Percentiles rank a stretch among this genome's conserved stretches.
Evolutionary conservation across 2,113 vertebrate genomes (phyloP).

Genomic region (Phrynosoma platyrhinos): DNA sequence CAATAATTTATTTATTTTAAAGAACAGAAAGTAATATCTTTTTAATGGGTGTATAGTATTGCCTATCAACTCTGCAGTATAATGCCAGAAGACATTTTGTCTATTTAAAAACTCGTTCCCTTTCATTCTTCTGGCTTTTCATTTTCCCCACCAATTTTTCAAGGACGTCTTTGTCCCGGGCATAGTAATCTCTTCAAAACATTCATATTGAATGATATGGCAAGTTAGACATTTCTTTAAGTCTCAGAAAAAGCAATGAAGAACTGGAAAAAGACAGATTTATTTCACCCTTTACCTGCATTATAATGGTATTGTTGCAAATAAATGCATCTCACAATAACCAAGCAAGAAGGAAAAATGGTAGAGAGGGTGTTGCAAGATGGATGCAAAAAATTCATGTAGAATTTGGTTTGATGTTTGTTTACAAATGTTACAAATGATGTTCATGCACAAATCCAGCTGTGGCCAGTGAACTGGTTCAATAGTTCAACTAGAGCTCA

Average conservation of each 20-base stretch:
- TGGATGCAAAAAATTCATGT: not conserved
- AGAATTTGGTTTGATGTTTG: not conserved
- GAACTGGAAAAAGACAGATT: not conserved
- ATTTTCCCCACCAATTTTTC: not conserved
- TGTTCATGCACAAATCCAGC: not conserved
- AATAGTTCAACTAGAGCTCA: too few species aligned
- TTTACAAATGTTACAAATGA: not conserved
- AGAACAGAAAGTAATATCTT: not conserved
- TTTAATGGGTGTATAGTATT: not conserved
- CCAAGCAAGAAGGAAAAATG: not conserved
- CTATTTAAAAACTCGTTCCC: not conserved
- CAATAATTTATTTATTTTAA: too few species aligned
- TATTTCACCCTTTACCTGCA: not conserved
- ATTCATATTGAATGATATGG: not conserved
- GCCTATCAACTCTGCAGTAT: not conserved
- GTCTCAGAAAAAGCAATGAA: not conserved
- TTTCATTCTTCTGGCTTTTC: not conserved
- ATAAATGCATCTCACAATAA: not conserved
- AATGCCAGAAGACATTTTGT: not conserved
- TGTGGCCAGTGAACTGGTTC: not conserved
- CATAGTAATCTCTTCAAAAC: not conserved
- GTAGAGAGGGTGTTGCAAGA: not conserved
- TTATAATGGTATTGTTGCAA: not conserved
- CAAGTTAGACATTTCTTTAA: slow-evolving; percentile 1
- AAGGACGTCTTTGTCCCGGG: not conserved